phyloP scores from a whole-genome alignment of 2,888 invertebrate genomes.

The Eulithis prunata region DNA sequence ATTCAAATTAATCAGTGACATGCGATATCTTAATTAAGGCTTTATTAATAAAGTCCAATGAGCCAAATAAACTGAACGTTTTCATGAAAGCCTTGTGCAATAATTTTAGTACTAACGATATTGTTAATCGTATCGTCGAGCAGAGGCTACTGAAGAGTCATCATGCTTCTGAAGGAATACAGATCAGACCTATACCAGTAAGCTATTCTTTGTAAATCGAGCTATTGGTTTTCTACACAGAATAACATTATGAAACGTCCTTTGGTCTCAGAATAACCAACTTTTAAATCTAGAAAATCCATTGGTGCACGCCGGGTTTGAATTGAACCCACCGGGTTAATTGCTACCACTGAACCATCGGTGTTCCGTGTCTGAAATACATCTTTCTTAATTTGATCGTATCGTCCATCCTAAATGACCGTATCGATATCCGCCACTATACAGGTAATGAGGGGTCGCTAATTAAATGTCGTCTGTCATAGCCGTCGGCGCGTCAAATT shows the following conservation, averaged over 20 bases:
- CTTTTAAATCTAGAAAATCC: too few species aligned
- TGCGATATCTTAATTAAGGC: slow-evolving; percentile 78
- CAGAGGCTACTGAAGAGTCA: background rate
- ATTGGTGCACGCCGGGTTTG: too few species aligned
- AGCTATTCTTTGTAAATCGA: too few species aligned
- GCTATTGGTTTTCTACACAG: too few species aligned
- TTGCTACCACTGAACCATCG: too few species aligned
- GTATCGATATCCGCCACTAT: slow-evolving; percentile 76
- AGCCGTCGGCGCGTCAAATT: slow-evolving; percentile 77
- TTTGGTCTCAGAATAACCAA: too few species aligned
- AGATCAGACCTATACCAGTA: too few species aligned
- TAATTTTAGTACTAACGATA: slow-evolving; percentile 38
- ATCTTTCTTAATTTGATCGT: slow-evolving; percentile 38
- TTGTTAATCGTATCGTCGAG: slow-evolving; percentile 24
- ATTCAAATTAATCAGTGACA: slow-evolving; percentile 74
- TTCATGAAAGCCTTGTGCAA: slow-evolving; percentile 60
- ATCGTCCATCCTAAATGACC: slow-evolving; percentile 42
- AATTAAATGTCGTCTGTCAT: slow-evolving; percentile 83
- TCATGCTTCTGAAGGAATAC: too few species aligned
- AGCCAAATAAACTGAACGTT: slow-evolving; percentile 71
- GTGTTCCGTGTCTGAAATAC: background rate
- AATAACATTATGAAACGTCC: too few species aligned
- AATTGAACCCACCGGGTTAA: too few species aligned
- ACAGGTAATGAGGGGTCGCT: slow-evolving; percentile 81
- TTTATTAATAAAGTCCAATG: slow-evolving; percentile 72